These are phyloP conservation scores for Homarus gammarus DNA, from an alignment of 2,888 invertebrate species.

Conservation along the genomic window DNA sequence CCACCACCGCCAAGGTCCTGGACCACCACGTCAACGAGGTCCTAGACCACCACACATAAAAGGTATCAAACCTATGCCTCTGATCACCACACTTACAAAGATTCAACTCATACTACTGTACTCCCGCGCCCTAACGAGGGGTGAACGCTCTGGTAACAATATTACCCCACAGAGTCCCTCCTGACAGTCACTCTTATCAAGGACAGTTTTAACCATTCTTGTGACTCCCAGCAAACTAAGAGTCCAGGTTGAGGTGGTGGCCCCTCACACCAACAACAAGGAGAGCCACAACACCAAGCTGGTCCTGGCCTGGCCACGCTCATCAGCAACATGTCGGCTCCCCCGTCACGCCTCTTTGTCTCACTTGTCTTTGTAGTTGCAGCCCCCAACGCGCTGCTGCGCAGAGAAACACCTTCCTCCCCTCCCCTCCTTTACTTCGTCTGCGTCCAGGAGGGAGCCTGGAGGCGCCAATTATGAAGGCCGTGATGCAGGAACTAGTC, in stretches of 20 bases:
- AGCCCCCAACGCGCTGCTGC: constrained; percentile 7
- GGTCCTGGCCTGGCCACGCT: constrained; percentile 16
- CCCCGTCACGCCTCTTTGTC: constrained; percentile 60
- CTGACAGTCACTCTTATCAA: no score
- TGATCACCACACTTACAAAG: neutral
- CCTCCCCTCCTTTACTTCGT: neutral
- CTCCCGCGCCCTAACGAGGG: no score
- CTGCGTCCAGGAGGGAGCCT: neutral
- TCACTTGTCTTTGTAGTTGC: constrained; percentile 63
- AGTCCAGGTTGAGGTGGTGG: no score
- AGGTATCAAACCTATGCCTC: no score
- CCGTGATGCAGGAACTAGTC: neutral
- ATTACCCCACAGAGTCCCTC: no score
- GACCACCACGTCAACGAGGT: no score
- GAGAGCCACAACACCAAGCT: neutral
- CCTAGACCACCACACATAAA: no score
- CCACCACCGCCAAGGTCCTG: no score
- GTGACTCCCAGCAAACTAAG: no score
- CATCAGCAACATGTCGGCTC: constrained; percentile 52
- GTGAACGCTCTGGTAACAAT: no score
- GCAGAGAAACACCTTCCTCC: neutral
- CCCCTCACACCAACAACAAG: neutral
- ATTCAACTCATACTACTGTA: no score
- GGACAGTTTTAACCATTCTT: no score
- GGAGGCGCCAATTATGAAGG: constrained; percentile 2